These are phyloP conservation scores for Poicephalus gulielmi DNA, from an alignment of 2,113 vertebrate species.

Conservation along the genomic window DNA sequence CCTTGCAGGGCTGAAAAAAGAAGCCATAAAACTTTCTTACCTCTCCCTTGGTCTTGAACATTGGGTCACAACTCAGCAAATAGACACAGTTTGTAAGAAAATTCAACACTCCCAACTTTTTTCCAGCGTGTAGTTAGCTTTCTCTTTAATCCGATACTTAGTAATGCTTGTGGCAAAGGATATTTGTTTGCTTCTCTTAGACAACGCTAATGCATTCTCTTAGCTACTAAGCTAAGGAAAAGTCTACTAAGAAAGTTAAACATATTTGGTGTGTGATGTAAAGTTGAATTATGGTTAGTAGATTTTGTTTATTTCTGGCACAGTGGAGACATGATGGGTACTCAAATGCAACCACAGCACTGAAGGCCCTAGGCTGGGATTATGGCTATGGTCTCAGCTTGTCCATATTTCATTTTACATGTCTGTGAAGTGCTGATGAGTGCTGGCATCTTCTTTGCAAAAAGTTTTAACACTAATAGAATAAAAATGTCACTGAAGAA, in stretches of 20 bases:
- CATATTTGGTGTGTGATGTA: neutral
- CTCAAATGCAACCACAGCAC: neutral
- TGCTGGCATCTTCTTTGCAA: neutral
- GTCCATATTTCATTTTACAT: neutral
- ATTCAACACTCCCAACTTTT: neutral
- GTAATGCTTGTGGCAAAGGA: neutral
- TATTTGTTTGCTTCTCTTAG: neutral
- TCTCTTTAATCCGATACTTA: neutral
- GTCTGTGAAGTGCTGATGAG: neutral
- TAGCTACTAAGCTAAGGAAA: neutral
- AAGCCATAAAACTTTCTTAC: neutral
- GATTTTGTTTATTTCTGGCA: neutral
- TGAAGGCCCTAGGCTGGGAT: neutral
- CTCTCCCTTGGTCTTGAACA: neutral
- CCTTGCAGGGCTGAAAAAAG: neutral
- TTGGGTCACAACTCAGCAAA: neutral
- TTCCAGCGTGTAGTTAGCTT: neutral
- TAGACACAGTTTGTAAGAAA: neutral
- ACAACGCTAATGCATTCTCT: accelerated
- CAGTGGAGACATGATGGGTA: too few relatives aligned
- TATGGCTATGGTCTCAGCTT: neutral
- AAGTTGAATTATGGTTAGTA: neutral
- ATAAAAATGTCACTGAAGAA: neutral
- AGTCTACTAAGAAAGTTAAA: neutral
- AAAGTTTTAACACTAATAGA: neutral